Base-by-base conservation (phyloP, 2,888 invertebrate genomes). In the Ptychoptera albimana region DNA sequence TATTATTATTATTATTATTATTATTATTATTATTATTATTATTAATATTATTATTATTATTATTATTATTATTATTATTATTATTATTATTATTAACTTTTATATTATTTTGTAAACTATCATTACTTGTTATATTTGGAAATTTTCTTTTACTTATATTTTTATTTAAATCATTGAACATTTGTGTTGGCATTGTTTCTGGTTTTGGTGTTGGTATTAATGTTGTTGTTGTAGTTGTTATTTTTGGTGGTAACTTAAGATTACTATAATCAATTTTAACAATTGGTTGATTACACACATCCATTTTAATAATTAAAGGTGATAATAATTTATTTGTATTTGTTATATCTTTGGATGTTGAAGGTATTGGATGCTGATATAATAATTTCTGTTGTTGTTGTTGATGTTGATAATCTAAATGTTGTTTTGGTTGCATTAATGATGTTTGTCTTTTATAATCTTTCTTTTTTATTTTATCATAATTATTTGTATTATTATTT, bases 231-330 rank as follows among this genome's bases (percentile, higher is more conserved):
- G 36, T 10, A 37, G 14, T 38, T 40, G 35, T 14, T 30, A 37
- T 39, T 50, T 36, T 48, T 46, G n/a, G 43, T 39, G 29, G 44
- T 41, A 32, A 41, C 42, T 30, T 40, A 10, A 13, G 37, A 50
- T 63, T 61, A 54, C 64, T 64, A 52, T 64, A 65, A 51, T 64
- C 64, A 50, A 65, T 64, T 56, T 65, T 65, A 36, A 65, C 61
- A 45, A 63, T 51, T 45, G 64, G 64, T 47, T 61, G 61, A 48
- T 55, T 61, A 50, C 52, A 56, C 34, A 61, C 56, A 47, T 44
- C 45, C 12, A 12, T 30, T 39, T 35, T 42, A 35, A 35, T 34
- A 29, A 42, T 42, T 12, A 30, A 15, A n/a, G 42, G 42, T 35
- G 42, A 35, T 35, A 32, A 32, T 32, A 32, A 32, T 32, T 32